Evolutionary conservation across 2,113 vertebrate genomes (phyloP).

Genomic region (Gnathonemus longibarbis): DNA sequence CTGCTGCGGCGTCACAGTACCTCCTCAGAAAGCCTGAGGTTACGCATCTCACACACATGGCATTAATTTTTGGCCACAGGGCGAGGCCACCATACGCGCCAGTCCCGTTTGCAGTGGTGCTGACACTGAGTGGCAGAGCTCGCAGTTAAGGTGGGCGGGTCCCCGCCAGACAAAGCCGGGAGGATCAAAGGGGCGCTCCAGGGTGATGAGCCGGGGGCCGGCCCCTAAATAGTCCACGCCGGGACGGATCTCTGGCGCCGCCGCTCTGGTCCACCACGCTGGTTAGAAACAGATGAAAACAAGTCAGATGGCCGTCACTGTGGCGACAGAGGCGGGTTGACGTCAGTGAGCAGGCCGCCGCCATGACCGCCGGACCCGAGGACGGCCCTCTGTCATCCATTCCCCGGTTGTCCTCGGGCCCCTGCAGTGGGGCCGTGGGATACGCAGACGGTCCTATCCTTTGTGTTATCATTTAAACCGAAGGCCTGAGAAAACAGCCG

Average conservation of each 20-base stretch:
- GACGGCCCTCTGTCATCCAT: neutral
- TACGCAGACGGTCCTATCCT: neutral
- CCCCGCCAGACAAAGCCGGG: constrained; percentile 45
- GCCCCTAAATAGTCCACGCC: constrained; percentile 52
- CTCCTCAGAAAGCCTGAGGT: constrained; percentile 88
- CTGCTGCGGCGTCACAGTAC: constrained; percentile 85
- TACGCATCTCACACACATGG: constrained; percentile 78
- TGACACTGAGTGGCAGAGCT: constrained; percentile 64
- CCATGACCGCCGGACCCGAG: neutral
- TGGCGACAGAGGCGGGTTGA: constrained; percentile 44
- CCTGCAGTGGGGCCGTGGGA: neutral
- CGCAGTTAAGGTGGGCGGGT: constrained; percentile 58
- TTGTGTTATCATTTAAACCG: neutral
- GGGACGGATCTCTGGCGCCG: constrained; percentile 34
- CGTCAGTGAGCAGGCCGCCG: constrained; percentile 43
- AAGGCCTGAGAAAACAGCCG: neutral
- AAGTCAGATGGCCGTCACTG: constrained; percentile 38
- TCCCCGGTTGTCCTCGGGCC: neutral
- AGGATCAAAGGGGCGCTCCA: constrained; percentile 48
- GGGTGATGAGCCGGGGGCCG: constrained; percentile 34
- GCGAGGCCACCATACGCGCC: constrained; percentile 63
- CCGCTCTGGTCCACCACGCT: constrained; percentile 35
- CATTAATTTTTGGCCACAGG: constrained; percentile 82
- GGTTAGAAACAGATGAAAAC: constrained; percentile 38
- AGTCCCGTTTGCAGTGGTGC: constrained; percentile 70